Base-by-base conservation (phyloP, 2,797 vertebrate species). In the Hoplostethus atlanticus region DNA sequence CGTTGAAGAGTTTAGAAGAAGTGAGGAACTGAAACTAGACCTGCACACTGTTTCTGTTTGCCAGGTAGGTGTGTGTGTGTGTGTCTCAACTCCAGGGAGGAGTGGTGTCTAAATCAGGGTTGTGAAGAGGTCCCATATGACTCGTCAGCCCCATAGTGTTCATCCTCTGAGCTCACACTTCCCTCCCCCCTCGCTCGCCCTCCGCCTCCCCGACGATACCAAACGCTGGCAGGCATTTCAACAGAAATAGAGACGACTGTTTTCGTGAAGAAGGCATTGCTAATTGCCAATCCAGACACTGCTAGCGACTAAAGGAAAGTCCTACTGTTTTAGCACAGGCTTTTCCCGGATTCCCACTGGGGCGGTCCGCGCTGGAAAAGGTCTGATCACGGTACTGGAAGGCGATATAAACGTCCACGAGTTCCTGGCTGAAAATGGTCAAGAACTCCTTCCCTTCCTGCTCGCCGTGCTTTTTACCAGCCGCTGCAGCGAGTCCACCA, bases 401-500 rank as follows among this genome's bases (percentile, higher is more conserved):
- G 59, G 47, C 64, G 64, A 71, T 48, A 61, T 59, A 68, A 58
- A 77, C 34, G 42, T 57, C 68, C 62, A 62, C 47, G 0, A 64
- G 60, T 66, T 63, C 17, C 52, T 67, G 31, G 46, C 60, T 73
- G 51, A 85, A 79, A 80, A 63, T 75, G 75, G 85, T 87, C 74
- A 83, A 83, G 64, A 76, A 54, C 67, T 71, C 60, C 75, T 50
- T 73, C 60, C 54, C 44, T 75, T 72, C 83, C 71, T 73, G 48
- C 79, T 62, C 21, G 16, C 42, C 76, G 76, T 70, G 69, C 82
- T 71, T 76, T 64, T 21, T 62, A 75, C 58, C 59, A 76, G 67
- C 68, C 4, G 30, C 71, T 69, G 75, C 79, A 46, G 81, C 77
- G 77, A 86, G 90, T 90, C 90, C 89, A 83, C 55, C 62, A 51